A percentile compares a stretch with the other conserved stretches of the same genome.
Evolutionary conservation across 37 sponge, comb jelly and placozoan genomes (phyloP).

Genomic region (Chondrilla cf. caribensis): DNA sequence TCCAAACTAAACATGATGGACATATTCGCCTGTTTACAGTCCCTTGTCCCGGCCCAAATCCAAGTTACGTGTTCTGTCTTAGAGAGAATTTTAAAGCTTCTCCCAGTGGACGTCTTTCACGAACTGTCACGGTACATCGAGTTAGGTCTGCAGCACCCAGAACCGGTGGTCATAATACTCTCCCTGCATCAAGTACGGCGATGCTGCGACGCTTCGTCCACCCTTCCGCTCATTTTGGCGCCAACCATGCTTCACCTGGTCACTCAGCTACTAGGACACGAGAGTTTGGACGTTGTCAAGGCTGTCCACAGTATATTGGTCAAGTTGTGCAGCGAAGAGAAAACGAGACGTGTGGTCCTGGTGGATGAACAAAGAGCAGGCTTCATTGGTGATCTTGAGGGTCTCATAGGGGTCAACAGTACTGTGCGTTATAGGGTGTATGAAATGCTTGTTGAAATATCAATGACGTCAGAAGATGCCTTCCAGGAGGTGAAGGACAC

Average conservation of each 20-base stretch:
- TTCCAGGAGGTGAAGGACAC: background rate
- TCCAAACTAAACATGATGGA: conserved; percentile 23
- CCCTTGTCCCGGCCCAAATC: conserved; percentile 1
- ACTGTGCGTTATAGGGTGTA: conserved; percentile 72
- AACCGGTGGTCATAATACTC: conserved; percentile 10
- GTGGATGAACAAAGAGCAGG: background rate
- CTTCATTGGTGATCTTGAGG: conserved; percentile 39
- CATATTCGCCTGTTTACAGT: conserved; percentile 33
- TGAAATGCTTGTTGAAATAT: conserved; percentile 40
- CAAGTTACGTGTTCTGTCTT: conserved; percentile 36
- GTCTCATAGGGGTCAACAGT: conserved; percentile 20
- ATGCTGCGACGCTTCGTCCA: background rate
- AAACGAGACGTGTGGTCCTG: background rate
- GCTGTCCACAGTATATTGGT: conserved; percentile 30
- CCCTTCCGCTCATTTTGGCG: conserved; percentile 17
- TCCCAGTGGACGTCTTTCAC: conserved; percentile 29
- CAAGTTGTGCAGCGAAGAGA: background rate
- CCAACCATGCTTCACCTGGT: conserved; percentile 68
- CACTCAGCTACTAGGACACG: conserved; percentile 45
- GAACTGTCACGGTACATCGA: conserved; percentile 33
- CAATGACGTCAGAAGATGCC: background rate
- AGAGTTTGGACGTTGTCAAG: conserved; percentile 45
- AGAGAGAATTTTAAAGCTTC: conserved; percentile 33
- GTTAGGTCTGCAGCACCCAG: conserved; percentile 60
- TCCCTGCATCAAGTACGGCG: conserved; percentile 26